These are phyloP conservation scores for Thymelicus sylvestris DNA, from an alignment of 2,888 invertebrate species.

Conservation along the genomic window DNA sequence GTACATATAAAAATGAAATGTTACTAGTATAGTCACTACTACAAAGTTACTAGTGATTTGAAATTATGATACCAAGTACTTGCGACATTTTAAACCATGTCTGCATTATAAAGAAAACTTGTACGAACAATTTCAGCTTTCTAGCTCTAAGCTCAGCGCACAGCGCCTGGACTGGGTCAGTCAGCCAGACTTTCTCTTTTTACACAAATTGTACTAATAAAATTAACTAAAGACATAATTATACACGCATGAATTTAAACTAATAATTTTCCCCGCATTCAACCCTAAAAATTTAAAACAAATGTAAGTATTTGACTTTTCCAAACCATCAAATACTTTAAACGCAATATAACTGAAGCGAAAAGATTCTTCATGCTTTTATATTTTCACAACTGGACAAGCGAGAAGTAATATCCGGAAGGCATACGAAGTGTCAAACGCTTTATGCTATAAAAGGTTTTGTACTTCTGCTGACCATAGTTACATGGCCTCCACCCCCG, in stretches of 20 bases:
- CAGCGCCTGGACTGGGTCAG: too few species aligned
- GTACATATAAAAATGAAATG: too few species aligned
- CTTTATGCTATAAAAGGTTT: slow-evolving; percentile 56
- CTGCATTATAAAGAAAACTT: too few species aligned
- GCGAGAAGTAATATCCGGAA: slow-evolving; percentile 59
- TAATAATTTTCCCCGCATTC: slow-evolving; percentile 11
- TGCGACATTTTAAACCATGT: too few species aligned
- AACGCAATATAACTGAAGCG: slow-evolving; percentile 9
- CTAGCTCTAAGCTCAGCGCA: too few species aligned
- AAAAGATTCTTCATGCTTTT: slow-evolving; percentile 23
- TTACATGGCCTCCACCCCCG: slow-evolving; percentile 45
- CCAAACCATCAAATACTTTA: slow-evolving; percentile 3
- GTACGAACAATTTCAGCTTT: too few species aligned
- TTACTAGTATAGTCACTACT: too few species aligned
- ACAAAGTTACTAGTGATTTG: too few species aligned
- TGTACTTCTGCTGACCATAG: slow-evolving; percentile 48
- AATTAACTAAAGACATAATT: too few species aligned
- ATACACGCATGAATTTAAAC: neutral
- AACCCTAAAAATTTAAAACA: slow-evolving; percentile 5
- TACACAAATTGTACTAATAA: too few species aligned
- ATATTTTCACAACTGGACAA: slow-evolving; percentile 46
- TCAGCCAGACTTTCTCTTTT: too few species aligned
- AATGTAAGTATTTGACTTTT: slow-evolving; percentile 15
- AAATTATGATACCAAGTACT: too few species aligned
- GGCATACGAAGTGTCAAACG: slow-evolving; percentile 55